Conservation (phyloP, 2,888 invertebrate genomes). For the Nebria brevicollis region DNA sequence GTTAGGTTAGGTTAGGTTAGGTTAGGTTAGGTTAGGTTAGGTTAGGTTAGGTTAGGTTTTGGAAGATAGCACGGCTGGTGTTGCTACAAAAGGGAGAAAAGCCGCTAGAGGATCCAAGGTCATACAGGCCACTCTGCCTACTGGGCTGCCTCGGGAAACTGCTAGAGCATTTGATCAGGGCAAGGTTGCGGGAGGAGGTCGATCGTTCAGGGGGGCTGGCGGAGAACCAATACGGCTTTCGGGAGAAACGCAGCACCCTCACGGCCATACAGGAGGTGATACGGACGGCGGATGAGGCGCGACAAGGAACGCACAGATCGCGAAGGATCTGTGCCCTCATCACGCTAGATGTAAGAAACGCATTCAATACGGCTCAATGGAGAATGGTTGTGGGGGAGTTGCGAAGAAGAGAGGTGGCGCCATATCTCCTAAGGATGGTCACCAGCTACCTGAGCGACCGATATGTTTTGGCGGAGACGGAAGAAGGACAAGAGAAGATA, state of each 20-base stretch:
- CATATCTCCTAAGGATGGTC: too few relatives aligned
- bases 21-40: too few relatives aligned
- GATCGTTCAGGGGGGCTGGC: neutral
- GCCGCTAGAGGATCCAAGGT: neutral
- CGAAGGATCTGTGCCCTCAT: neutral
- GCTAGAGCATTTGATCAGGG: neutral
- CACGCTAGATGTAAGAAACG: too few relatives aligned
- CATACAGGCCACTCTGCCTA: conserved; percentile 12
- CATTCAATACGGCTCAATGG: too few relatives aligned
- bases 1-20: too few relatives aligned
- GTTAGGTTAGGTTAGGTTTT: neutral
- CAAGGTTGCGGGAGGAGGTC: conserved; percentile 5
- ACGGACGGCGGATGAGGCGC: neutral
- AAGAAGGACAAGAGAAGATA: too few relatives aligned
- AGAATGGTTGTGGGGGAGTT: too few relatives aligned
- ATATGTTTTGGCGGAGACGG: too few relatives aligned
- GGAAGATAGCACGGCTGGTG: conserved; percentile 10
- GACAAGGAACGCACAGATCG: neutral
- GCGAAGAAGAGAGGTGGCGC: too few relatives aligned
- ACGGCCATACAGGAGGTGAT: conserved; percentile 4
- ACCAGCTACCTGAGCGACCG: too few relatives aligned
- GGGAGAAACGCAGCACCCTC: neutral
- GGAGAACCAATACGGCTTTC: conserved; percentile 9
- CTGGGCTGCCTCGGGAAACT: neutral
- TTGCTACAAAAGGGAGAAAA: conserved; percentile 14